Evolutionary conservation across 1,140 invertebrate genomes (phyloP).

Genomic region (Sinella curviseta): DNA sequence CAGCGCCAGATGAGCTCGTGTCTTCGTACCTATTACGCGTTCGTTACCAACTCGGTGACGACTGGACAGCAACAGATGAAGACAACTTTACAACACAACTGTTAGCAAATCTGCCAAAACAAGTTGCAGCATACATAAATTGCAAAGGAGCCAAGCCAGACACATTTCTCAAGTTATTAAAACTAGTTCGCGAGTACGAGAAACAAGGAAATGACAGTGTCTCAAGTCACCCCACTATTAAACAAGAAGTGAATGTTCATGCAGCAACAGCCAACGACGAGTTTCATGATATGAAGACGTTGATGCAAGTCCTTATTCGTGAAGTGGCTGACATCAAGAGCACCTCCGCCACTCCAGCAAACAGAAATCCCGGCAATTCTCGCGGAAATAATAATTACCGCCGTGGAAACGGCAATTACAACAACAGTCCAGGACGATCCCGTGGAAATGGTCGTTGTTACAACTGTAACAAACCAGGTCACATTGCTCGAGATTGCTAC

Average conservation of each 20-base stretch:
- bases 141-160: not conserved
- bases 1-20: not conserved
- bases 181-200: not conserved
- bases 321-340: not conserved
- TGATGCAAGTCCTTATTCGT: not conserved
- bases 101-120: not conserved
- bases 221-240: not conserved
- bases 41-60: not conserved
- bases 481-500: not conserved
- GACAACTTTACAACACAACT: not conserved
- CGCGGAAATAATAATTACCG: not conserved
- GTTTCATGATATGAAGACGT: not conserved
- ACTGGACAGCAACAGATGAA: slow-evolving; percentile 23
- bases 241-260: not conserved
- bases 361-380: not conserved
- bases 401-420: not conserved
- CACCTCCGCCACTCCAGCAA: not conserved
- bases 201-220: not conserved
- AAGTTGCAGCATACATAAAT: not conserved
- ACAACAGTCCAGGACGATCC: not conserved
- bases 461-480: not conserved
- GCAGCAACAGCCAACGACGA: not conserved
- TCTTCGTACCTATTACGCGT: not conserved
- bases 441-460: not conserved
- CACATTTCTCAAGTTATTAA: not conserved